These are phyloP conservation scores for Clarias platycephalus DNA, from an alignment of 2,797 vertebrate genomes.

Conservation along the genomic window DNA sequence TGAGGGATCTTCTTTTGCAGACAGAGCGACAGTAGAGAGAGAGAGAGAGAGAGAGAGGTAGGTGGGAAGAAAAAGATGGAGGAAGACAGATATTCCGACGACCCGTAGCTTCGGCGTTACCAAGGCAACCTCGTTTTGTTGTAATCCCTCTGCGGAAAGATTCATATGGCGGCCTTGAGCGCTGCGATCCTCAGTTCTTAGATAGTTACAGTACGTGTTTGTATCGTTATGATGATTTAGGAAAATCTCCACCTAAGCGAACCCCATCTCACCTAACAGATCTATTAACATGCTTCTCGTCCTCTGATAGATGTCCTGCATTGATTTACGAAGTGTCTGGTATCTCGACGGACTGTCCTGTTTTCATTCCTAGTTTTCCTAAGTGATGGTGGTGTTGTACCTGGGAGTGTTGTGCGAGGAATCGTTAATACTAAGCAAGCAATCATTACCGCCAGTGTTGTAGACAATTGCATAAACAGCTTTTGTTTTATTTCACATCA, in stretches of 20 bases:
- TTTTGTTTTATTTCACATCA: neutral
- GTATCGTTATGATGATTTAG: neutral
- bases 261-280: neutral
- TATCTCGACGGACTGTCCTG: neutral
- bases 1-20: constrained; percentile 40
- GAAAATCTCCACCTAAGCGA: neutral
- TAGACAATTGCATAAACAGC: neutral
- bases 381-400: neutral
- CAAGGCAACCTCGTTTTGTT: constrained; percentile 53
- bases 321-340: neutral
- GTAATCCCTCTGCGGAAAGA: constrained; percentile 37
- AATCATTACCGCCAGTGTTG: neutral
- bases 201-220: neutral
- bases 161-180: constrained; percentile 40
- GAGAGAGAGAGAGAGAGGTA: constrained; percentile 1
- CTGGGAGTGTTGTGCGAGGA: neutral
- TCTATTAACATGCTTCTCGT: neutral
- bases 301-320: neutral
- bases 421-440: neutral
- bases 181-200: neutral
- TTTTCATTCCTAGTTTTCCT: neutral
- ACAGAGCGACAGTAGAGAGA: constrained; percentile 14
- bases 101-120: constrained; percentile 55
- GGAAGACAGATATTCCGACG: constrained; percentile 32
- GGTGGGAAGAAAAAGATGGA: neutral